Conservation (phyloP, 2,888 invertebrate species). For the Calliphora vomitoria region DNA sequence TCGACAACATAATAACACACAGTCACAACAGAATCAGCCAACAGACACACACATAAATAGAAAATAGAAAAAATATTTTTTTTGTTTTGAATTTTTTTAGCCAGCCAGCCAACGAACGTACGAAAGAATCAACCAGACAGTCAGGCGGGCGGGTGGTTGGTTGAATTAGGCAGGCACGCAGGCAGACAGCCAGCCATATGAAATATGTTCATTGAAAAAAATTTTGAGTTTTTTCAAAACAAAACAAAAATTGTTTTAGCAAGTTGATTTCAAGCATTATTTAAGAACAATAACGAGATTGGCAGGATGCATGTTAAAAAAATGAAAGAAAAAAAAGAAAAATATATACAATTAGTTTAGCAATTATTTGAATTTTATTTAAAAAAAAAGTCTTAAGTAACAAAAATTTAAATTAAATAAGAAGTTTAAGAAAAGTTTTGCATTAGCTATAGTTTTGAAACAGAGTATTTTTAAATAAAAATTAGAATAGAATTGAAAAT, state of each 20-base stretch:
- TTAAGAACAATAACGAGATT: constrained; percentile 65
- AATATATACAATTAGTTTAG: constrained; percentile 60
- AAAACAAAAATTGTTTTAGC: constrained; percentile 60
- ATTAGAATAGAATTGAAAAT: background rate
- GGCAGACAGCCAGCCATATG: constrained; percentile 45
- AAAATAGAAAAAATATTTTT: constrained; percentile 53
- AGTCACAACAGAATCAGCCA: constrained; percentile 70
- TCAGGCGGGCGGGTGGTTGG: constrained; percentile 13
- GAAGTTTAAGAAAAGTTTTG: constrained; percentile 5
- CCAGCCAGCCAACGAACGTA: constrained; percentile 52
- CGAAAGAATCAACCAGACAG: constrained; percentile 46
- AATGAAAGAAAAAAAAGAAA: constrained; percentile 47
- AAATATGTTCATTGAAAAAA: constrained; percentile 46
- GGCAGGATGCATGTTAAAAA: constrained; percentile 69
- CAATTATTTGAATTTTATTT: constrained; percentile 38
- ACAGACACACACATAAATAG: constrained; percentile 45
- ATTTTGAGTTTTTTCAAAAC: constrained; percentile 29
- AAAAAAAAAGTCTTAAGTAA: constrained; percentile 16
- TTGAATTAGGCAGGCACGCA: constrained; percentile 18
- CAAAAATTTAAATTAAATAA: constrained; percentile 20
- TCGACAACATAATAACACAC: constrained; percentile 68
- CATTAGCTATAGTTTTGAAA: background rate
- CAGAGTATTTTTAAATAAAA: background rate
- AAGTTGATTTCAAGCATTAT: constrained; percentile 65
- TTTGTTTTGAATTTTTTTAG: constrained; percentile 39